Percentiles rank a stretch among this genome's conserved stretches.
These are phyloP conservation scores for Riptortus pedestris DNA, from an alignment of 1,140 invertebrate species.

Conservation along the genomic window DNA sequence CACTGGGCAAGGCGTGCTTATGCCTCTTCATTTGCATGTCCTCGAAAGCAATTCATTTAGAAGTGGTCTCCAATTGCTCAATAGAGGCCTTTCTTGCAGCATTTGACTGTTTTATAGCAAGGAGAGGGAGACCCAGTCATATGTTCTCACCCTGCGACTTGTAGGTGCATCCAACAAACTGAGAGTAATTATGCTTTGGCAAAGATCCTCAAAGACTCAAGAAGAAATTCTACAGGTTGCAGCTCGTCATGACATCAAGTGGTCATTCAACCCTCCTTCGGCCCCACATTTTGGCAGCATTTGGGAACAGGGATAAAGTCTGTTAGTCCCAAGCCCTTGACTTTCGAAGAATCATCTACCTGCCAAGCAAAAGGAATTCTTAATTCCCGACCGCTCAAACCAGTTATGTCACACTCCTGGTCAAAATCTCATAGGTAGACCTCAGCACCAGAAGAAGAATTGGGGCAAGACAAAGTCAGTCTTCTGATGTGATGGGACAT, in stretches of 20 bases:
- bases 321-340: neutral
- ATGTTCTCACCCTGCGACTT: conserved; percentile 37
- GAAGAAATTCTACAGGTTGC: neutral
- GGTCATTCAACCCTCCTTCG: no score
- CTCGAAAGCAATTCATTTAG: conserved; percentile 34
- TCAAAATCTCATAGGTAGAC: neutral
- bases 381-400: neutral
- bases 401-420: neutral
- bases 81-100: conserved; percentile 33
- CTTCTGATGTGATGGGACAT: neutral
- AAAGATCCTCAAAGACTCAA: neutral
- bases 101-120: conserved; percentile 34
- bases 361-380: neutral
- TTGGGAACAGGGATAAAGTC: neutral
- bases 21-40: conserved; percentile 33
- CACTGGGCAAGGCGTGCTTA: conserved; percentile 30
- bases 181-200: conserved; percentile 11
- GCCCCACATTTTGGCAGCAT: neutral
- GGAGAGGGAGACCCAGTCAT: conserved; percentile 33
- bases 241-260: neutral
- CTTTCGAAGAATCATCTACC: neutral
- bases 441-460: neutral
- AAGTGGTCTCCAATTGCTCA: conserved; percentile 32
- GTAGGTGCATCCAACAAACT: conserved; percentile 35
- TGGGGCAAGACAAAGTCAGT: neutral